A percentile compares a stretch with the other conserved stretches of the same genome.
phyloP scores from a whole-genome alignment of 2,113 vertebrate species.

The Genyomyrus donnyi region DNA sequence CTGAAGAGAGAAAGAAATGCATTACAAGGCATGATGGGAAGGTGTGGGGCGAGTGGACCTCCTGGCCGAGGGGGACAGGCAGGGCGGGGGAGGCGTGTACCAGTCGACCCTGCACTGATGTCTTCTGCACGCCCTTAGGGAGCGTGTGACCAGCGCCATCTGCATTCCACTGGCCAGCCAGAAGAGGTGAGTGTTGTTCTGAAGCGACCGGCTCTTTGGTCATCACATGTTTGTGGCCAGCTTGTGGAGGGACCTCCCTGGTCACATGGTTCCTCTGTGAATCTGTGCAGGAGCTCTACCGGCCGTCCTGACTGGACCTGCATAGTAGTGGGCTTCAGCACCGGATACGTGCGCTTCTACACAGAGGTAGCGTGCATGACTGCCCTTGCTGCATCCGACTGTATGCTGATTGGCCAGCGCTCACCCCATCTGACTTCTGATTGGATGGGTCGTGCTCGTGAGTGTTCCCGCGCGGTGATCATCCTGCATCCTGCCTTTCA shows the following conservation, averaged over 20 bases:
- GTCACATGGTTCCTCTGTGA: neutral
- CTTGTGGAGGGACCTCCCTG: neutral
- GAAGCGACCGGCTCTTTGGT: neutral
- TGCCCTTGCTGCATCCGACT: neutral
- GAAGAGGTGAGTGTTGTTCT: slow-evolving; percentile 76
- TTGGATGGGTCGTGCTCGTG: neutral
- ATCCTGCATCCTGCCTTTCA: slow-evolving; percentile 36
- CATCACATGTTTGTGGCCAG: neutral
- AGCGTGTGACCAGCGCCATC: slow-evolving; percentile 78
- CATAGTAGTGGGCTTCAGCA: slow-evolving; percentile 89
- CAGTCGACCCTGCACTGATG: slow-evolving; percentile 15
- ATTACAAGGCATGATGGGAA: neutral
- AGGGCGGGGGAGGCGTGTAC: neutral
- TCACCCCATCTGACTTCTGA: neutral
- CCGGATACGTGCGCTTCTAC: slow-evolving; percentile 92
- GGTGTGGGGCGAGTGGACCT: neutral
- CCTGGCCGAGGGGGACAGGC: neutral
- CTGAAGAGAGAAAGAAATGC: neutral
- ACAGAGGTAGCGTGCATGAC: slow-evolving; percentile 72
- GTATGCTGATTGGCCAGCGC: neutral
- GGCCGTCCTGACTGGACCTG: slow-evolving; percentile 97
- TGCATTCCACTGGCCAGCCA: slow-evolving; percentile 93
- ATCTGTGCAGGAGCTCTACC: slow-evolving; percentile 80
- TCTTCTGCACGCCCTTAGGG: slow-evolving; percentile 58
- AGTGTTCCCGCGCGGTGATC: neutral